Percentiles rank a stretch among this genome's conserved stretches.
phyloP scores from a whole-genome alignment of 1,140 invertebrate genomes.

The Agrilus planipennis region DNA sequence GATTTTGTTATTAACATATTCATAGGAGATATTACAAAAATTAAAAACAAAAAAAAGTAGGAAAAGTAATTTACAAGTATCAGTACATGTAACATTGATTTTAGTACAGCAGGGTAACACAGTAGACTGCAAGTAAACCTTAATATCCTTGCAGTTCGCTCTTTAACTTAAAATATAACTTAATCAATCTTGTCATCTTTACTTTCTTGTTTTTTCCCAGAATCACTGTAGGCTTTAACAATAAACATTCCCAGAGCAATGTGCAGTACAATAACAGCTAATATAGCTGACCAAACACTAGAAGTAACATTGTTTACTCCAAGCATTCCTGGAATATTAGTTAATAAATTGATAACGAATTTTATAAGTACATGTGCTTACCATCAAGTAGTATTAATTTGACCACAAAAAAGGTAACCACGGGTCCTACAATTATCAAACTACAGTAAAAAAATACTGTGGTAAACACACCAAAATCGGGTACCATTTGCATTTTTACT shows the following conservation, averaged over 20 bases:
- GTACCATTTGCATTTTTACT: no score
- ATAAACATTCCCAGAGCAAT: slow-evolving; percentile 63
- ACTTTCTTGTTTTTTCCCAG: slow-evolving; percentile 12
- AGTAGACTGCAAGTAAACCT: no score
- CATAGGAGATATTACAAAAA: no score
- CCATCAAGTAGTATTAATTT: slow-evolving; percentile 48
- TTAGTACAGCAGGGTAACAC: no score
- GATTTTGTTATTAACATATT: no score
- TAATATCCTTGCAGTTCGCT: no score
- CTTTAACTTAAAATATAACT: no score
- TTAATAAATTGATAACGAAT: slow-evolving; percentile 1
- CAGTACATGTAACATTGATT: no score
- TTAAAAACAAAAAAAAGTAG: no score
- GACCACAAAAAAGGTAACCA: slow-evolving; percentile 44
- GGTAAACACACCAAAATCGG: slow-evolving; percentile 37
- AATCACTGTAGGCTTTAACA: slow-evolving; percentile 58
- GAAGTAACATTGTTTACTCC: slow-evolving; percentile 46
- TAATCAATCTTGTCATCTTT: slow-evolving; percentile 29
- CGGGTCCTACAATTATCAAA: slow-evolving; percentile 48
- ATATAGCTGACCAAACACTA: slow-evolving; percentile 62
- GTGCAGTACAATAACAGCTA: slow-evolving; percentile 58
- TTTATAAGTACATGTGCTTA: slow-evolving; percentile 26
- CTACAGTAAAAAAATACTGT: slow-evolving; percentile 50
- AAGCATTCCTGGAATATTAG: slow-evolving; percentile 37
- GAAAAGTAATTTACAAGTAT: no score